Evolutionary conservation across 2,888 invertebrate species (phyloP).

Genomic region (Apamea crenata): DNA sequence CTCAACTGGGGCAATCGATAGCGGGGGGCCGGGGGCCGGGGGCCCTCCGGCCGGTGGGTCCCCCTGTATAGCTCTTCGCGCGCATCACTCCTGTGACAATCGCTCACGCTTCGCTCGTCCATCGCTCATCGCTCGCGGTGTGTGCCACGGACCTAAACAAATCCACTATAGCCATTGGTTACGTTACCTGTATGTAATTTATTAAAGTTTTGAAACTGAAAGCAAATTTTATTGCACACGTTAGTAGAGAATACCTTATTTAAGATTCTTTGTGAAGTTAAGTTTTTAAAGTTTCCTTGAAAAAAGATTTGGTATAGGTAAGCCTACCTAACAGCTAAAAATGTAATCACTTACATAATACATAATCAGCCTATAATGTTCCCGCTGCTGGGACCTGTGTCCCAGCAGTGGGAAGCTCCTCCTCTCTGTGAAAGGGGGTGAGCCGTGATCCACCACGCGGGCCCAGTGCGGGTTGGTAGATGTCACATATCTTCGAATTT

Average conservation of each 20-base stretch:
- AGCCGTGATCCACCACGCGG: too few species aligned
- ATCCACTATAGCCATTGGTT: conserved; percentile 38
- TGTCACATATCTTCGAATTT: too few species aligned
- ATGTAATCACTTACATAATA: background rate
- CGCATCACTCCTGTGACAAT: conserved; percentile 89
- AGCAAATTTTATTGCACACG: background rate
- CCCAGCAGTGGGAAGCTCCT: too few species aligned
- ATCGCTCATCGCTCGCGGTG: conserved; percentile 68
- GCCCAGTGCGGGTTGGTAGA: too few species aligned
- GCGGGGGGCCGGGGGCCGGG: conserved; percentile 77
- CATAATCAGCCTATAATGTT: too few species aligned
- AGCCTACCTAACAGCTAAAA: background rate
- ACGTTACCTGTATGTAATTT: conserved; percentile 21
- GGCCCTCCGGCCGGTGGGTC: conserved; percentile 75
- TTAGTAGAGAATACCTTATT: background rate
- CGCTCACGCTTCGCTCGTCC: conserved; percentile 82
- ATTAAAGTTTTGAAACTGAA: conserved; percentile 6
- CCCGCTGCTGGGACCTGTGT: too few species aligned
- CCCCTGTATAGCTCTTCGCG: conserved; percentile 77
- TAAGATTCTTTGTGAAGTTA: background rate
- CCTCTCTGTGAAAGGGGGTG: too few species aligned
- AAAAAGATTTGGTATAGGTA: background rate
- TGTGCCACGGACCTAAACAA: conserved; percentile 58
- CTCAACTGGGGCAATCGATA: conserved; percentile 93
- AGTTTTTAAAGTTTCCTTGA: background rate